A percentile compares a stretch with the other conserved stretches of the same genome.
These are phyloP conservation scores for Thereva unica DNA, from an alignment of 2,888 invertebrate species.

Conservation along the genomic window DNA sequence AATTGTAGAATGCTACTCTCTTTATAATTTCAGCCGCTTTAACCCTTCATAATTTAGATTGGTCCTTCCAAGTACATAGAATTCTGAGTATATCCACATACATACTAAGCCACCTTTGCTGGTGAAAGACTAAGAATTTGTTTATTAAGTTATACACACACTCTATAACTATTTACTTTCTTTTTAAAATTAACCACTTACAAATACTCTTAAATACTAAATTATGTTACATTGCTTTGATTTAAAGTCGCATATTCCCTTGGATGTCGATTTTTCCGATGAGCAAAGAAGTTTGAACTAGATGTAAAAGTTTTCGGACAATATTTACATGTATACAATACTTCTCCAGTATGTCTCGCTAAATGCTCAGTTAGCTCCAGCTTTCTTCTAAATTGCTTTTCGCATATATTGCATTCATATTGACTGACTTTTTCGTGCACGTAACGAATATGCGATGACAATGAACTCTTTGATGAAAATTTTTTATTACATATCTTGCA, in stretches of 20 bases:
- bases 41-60: too few species aligned
- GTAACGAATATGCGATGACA: constrained; percentile 40
- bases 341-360: constrained; percentile 46
- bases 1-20: too few species aligned
- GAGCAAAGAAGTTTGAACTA: constrained; percentile 45
- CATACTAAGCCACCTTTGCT: too few species aligned
- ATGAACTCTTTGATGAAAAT: constrained; percentile 38
- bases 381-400: constrained; percentile 39
- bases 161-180: too few species aligned
- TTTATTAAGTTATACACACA: too few species aligned
- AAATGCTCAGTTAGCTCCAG: constrained; percentile 44
- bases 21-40: too few species aligned
- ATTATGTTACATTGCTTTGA: background rate
- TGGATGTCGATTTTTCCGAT: constrained; percentile 45
- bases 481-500: constrained; percentile 38
- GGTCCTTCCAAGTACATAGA: too few species aligned
- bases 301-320: constrained; percentile 46
- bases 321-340: constrained; percentile 44
- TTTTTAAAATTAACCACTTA: too few species aligned
- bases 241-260: constrained; percentile 42
- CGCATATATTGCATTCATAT: constrained; percentile 40
- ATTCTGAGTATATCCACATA: too few species aligned
- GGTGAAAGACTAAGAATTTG: too few species aligned
- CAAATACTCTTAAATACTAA: too few species aligned
- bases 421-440: constrained; percentile 40